Percentiles rank a stretch among this genome's conserved stretches.
phyloP scores from a whole-genome alignment of 2,888 invertebrate genomes.

The Hydrotaea diabolus region DNA sequence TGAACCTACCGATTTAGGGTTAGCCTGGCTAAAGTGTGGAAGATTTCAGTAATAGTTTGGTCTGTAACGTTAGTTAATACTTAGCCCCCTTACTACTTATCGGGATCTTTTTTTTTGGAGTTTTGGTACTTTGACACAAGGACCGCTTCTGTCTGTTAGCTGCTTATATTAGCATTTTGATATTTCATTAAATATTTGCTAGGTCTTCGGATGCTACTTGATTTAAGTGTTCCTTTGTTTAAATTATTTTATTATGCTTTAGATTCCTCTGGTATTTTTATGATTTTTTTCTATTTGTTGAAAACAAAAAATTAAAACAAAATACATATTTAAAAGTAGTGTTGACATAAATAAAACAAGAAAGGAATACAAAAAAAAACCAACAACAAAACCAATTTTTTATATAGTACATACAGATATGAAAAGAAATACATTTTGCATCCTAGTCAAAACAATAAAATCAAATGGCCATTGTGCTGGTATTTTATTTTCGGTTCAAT shows the following conservation, averaged over 20 bases:
- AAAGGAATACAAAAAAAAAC: constrained; percentile 31
- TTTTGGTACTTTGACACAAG: no score
- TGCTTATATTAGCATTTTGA: no score
- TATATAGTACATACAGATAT: constrained; percentile 48
- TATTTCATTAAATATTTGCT: no score
- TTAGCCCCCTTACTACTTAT: no score
- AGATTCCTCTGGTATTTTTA: constrained; percentile 32
- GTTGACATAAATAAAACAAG: constrained; percentile 38
- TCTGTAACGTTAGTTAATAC: no score
- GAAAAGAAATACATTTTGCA: constrained; percentile 66
- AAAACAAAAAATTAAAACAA: constrained; percentile 6
- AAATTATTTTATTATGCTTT: constrained; percentile 42
- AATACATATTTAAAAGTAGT: constrained; percentile 56
- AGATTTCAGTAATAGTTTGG: no score
- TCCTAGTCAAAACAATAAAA: constrained; percentile 68
- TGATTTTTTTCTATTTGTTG: constrained; percentile 52
- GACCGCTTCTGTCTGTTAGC: no score
- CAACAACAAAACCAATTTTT: constrained; percentile 35
- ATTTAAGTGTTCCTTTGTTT: no score
- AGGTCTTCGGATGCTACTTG: no score
- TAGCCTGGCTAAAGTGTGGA: no score
- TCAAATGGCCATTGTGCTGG: neutral
- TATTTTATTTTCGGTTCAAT: constrained; percentile 6
- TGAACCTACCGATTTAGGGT: no score
- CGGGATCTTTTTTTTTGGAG: no score